Evolutionary conservation across 1,140 invertebrate genomes (phyloP).

Genomic region (Pseudomyrmex flavicornis): DNA sequence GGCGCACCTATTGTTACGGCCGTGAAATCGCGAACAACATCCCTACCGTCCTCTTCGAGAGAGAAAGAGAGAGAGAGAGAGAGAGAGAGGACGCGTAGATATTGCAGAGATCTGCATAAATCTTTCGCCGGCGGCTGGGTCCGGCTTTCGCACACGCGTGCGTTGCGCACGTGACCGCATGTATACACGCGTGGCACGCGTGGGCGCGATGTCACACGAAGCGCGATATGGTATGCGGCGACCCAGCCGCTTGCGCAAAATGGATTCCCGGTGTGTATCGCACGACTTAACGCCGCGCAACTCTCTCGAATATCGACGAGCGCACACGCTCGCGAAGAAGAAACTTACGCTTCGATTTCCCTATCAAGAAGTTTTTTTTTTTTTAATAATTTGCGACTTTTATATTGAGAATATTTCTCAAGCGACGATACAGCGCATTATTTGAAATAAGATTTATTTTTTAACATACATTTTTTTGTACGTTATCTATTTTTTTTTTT

Average conservation of each 20-base stretch:
- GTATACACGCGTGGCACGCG: conserved; percentile 14
- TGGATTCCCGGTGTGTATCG: conserved; percentile 53
- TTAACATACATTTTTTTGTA: too few relatives aligned
- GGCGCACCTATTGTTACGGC: conserved; percentile 50
- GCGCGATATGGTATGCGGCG: conserved; percentile 24
- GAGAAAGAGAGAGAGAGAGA: conserved; percentile 2
- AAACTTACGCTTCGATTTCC: background rate
- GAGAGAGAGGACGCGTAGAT: conserved; percentile 14
- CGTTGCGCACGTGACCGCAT: background rate
- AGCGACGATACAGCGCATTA: too few relatives aligned
- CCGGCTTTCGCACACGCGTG: background rate
- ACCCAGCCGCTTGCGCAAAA: conserved; percentile 31
- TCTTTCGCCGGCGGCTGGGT: background rate
- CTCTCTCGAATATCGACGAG: conserved; percentile 30
- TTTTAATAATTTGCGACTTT: background rate
- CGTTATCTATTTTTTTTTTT: too few relatives aligned
- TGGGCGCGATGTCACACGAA: conserved; percentile 36
- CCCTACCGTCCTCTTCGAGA: background rate
- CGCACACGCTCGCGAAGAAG: background rate
- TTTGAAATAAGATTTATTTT: too few relatives aligned
- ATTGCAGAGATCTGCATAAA: conserved; percentile 38
- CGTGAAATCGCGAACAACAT: conserved; percentile 53
- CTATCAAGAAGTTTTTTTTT: background rate
- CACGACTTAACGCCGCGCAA: conserved; percentile 26
- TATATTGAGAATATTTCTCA: background rate